Evolutionary conservation across 2,888 invertebrate species (phyloP).

Genomic region (Octonoba sinensis): DNA sequence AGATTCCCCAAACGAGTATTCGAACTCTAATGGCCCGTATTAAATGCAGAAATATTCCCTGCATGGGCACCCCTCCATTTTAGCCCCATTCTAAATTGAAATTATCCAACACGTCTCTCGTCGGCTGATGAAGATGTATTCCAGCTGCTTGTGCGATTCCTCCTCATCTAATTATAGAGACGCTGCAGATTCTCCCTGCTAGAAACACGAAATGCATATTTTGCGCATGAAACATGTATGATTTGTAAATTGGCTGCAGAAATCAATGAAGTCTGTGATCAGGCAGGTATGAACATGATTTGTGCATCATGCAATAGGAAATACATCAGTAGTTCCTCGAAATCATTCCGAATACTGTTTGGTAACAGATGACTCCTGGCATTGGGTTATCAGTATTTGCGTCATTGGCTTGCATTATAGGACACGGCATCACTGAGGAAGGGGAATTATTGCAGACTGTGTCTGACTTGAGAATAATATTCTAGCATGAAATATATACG

Average conservation of each 20-base stretch:
- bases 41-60: background rate
- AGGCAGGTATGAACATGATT: background rate
- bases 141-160: conserved; percentile 37
- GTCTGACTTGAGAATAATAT: no score
- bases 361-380: no score
- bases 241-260: conserved; percentile 29
- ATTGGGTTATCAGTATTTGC: no score
- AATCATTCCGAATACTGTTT: no score
- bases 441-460: no score
- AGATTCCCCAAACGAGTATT: background rate
- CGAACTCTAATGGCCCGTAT: conserved; percentile 6
- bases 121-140: conserved; percentile 18
- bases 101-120: conserved; percentile 16
- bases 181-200: no score
- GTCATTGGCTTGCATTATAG: no score
- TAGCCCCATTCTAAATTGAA: conserved; percentile 10
- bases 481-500: no score
- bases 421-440: no score
- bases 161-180: conserved; percentile 32
- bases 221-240: conserved; percentile 40
- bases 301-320: background rate
- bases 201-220: background rate
- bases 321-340: no score
- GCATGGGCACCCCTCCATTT: background rate
- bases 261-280: conserved; percentile 30